Evolutionary conservation across 2,797 vertebrate species (phyloP).

Genomic region (Cuculus canorus): DNA sequence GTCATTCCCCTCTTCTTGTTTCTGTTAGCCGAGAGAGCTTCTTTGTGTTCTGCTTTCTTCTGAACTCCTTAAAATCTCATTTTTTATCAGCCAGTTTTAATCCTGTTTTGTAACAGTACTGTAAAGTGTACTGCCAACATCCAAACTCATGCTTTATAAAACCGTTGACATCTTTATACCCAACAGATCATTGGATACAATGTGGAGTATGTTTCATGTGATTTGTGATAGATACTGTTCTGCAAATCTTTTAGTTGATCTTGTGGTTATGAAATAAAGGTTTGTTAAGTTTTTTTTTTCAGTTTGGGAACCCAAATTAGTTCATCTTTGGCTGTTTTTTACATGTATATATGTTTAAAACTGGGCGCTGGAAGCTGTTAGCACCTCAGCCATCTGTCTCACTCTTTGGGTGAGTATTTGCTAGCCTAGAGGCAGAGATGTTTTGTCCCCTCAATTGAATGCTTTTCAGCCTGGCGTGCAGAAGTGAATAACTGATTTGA

Average conservation of each 20-base stretch:
- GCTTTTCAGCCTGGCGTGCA: neutral
- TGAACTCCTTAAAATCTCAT: neutral
- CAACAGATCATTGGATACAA: neutral
- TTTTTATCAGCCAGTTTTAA: neutral
- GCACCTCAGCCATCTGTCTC: neutral
- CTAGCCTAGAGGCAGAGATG: neutral
- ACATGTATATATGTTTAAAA: neutral
- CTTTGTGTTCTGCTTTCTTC: neutral
- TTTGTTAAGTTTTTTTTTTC: neutral
- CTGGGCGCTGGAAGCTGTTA: neutral
- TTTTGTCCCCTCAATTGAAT: neutral
- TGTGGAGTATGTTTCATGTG: neutral
- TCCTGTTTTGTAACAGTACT: neutral
- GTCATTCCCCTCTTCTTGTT: neutral
- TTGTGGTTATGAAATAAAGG: neutral
- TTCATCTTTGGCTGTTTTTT: neutral
- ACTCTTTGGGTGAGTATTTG: neutral
- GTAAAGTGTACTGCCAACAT: neutral
- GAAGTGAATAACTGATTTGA: neutral
- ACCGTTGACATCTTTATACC: neutral
- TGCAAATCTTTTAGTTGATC: neutral
- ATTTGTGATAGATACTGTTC: neutral
- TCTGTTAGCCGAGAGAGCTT: neutral
- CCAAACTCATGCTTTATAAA: neutral
- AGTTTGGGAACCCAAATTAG: neutral